Evolutionary conservation across 2,113 vertebrate species (phyloP).

Genomic region (Trichomycterus rosablanca): DNA sequence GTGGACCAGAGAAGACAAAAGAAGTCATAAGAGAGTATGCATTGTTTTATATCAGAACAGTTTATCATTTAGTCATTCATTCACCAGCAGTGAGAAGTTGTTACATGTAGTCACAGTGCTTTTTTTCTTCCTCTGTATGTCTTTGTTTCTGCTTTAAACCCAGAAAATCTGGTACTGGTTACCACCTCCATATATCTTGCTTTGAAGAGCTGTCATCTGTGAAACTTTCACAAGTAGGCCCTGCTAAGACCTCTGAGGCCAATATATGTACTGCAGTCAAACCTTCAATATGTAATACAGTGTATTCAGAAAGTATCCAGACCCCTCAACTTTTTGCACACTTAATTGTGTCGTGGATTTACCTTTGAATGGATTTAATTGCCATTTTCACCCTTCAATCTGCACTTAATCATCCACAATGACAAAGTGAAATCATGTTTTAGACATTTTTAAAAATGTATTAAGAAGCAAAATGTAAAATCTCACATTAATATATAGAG

Average conservation of each 20-base stretch:
- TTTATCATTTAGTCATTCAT: constrained; percentile 20
- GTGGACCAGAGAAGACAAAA: constrained; percentile 6
- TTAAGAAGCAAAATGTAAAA: too few species aligned
- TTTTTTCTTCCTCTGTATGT: background rate
- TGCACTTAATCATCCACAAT: too few species aligned
- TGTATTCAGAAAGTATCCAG: too few species aligned
- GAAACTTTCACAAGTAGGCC: constrained; percentile 40
- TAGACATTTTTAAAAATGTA: too few species aligned
- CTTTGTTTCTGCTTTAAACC: background rate
- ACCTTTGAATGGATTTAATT: too few species aligned
- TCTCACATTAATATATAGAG: too few species aligned
- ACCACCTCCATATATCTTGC: constrained; percentile 34
- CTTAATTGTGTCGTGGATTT: too few species aligned
- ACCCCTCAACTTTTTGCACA: too few species aligned
- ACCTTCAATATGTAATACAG: too few species aligned
- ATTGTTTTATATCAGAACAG: constrained; percentile 21
- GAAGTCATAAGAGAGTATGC: background rate
- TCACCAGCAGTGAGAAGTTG: constrained; percentile 13
- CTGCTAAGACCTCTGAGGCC: constrained; percentile 47
- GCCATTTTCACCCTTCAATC: too few species aligned
- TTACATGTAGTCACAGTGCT: constrained; percentile 5
- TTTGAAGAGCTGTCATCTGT: constrained; percentile 32
- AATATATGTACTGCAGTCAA: constrained; percentile 47
- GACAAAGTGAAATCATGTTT: too few species aligned
- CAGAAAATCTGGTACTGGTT: constrained; percentile 40